Evolutionary conservation across 2,113 vertebrate species (phyloP), one percentile per base, ranked within the genome.

Genomic region (Meriones unguiculatus): DNA sequence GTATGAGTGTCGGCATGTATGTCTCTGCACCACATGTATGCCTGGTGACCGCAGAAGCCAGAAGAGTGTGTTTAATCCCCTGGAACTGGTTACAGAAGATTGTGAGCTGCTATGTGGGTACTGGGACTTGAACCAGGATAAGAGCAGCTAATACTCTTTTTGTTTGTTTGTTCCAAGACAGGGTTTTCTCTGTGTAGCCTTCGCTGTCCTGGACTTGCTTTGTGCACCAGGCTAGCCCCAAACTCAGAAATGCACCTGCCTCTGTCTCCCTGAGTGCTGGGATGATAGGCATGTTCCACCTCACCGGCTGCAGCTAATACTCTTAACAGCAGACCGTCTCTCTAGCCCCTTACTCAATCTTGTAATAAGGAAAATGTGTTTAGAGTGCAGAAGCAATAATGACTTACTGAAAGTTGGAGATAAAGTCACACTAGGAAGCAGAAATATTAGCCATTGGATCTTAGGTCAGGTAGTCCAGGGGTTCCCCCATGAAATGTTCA

Each of bases 401-500:
- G 54, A 92, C 65, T 41, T 73, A 46, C 52, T 92, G 65, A 90
- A 96, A 94, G 35, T 54, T 64, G 9, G 12, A 18, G 28, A 54
- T n/a, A 95, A 72, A 90, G 65, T 20, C 76, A 95, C 3, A 87
- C 57, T 22, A 93, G n/a, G 54, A 41, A 90, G 32, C 52, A 90
- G 69, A 92, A 94, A 81, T 65, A 72, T 62, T 72, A 95, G 59
- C 64, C 41, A 69, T 54, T 90, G 50, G 76, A 70, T 95, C 25
- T 87, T 85, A 69, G 3, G 35, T 75, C 46, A 93, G 24, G 65
- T 76, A 80, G 28, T n/a, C 73, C 78, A 91, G 64, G 14, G 32
- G 57, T 94, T 85, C 22, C n/a, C 80, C 92, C 90, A 80, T 38
- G 52, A 90, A 97, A 59, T 92, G 86, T 94, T 92, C 77, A 89